Evolutionary conservation across 2,888 invertebrate species (phyloP).

Genomic region (Emmelina monodactyla): DNA sequence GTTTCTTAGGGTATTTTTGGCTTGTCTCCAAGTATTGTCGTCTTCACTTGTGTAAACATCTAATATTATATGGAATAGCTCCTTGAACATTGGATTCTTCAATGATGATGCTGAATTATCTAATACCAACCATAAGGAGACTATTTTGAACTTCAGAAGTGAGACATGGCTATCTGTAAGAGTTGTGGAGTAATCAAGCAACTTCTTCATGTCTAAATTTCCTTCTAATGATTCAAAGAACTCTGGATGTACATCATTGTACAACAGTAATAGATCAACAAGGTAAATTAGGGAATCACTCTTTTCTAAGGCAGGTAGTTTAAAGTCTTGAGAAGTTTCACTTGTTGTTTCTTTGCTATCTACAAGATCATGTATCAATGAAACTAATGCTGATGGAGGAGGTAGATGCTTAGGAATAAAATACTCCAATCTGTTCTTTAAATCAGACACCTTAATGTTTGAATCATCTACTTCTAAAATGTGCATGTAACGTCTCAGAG

Average conservation of each 20-base stretch:
- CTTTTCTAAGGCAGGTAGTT: conserved; percentile 31
- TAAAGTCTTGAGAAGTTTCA: conserved; percentile 30
- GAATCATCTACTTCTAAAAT: conserved; percentile 45
- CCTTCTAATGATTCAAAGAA: conserved; percentile 55
- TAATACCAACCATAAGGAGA: conserved; percentile 47
- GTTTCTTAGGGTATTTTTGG: conserved; percentile 58
- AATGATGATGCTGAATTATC: conserved; percentile 61
- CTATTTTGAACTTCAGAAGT: conserved; percentile 51
- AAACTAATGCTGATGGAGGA: conserved; percentile 32
- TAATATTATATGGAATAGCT: conserved; percentile 63
- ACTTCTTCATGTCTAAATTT: conserved; percentile 44
- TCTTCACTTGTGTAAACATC: conserved; percentile 55
- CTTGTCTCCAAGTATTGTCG: conserved; percentile 50
- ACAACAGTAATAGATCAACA: conserved; percentile 43
- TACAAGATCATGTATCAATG: conserved; percentile 37
- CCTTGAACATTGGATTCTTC: conserved; percentile 58
- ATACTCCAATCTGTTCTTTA: conserved; percentile 44
- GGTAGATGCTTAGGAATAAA: conserved; percentile 57
- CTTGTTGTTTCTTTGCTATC: conserved; percentile 20
- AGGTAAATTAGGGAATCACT: conserved; percentile 39
- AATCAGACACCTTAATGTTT: conserved; percentile 26
- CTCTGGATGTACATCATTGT: conserved; percentile 47
- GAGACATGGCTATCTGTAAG: conserved; percentile 29
- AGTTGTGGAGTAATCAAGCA: conserved; percentile 38
- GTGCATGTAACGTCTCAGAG: conserved; percentile 58